These are phyloP conservation scores for Sphaerodactylus townsendi DNA, from an alignment of 2,113 vertebrate species.

Conservation along the genomic window DNA sequence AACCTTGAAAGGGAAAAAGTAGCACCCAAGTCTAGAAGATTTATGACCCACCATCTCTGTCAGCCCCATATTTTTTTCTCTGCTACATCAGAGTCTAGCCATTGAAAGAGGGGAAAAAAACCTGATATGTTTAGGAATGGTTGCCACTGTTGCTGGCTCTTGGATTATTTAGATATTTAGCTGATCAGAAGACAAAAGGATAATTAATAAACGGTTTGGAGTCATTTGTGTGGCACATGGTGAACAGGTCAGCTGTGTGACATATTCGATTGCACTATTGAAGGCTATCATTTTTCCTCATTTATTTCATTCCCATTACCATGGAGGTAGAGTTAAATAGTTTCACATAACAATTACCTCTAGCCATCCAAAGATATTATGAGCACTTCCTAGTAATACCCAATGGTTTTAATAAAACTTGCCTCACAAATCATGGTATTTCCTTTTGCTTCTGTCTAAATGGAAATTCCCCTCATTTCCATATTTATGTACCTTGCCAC, in stretches of 20 bases:
- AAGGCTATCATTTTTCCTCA: constrained; percentile 23
- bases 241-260: neutral
- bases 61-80: neutral
- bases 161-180: neutral
- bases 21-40: constrained; percentile 20
- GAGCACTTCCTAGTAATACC: rapidly evolving
- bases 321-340: constrained; percentile 7
- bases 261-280: neutral
- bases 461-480: neutral
- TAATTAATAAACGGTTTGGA: constrained; percentile 25
- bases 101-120: rapidly evolving
- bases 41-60: neutral
- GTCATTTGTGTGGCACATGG: neutral
- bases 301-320: constrained; percentile 44
- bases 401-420: neutral
- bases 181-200: constrained; percentile 27
- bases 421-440: neutral
- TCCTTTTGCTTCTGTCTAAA: neutral
- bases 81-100: constrained; percentile 6
- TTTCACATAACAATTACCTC: constrained; percentile 19
- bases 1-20: neutral
- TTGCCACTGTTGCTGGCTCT: neutral
- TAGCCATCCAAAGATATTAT: constrained; percentile 20
- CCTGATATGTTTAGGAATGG: neutral
- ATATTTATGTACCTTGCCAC: no score